Percentiles rank a stretch among this genome's conserved stretches.
Conservation (phyloP, 2,113 vertebrate genomes). For the Merops nubicus region DNA sequence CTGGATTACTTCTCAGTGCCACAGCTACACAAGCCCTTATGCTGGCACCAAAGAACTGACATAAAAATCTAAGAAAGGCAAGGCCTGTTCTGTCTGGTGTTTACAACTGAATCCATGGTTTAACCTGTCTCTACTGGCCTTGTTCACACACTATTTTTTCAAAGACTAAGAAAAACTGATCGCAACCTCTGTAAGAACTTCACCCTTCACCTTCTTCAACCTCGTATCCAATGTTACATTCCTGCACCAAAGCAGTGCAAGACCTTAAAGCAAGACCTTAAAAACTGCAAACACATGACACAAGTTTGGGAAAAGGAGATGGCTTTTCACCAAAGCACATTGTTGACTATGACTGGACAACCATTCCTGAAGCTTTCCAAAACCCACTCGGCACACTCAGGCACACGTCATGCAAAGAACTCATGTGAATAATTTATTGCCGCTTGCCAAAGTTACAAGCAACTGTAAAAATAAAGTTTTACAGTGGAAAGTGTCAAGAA, state of each 20-base stretch:
- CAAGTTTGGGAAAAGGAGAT: not conserved
- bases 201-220: not conserved
- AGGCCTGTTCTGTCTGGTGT: not conserved
- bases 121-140: not conserved
- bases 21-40: not conserved
- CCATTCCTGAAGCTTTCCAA: not conserved
- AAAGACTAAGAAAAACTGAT: not conserved
- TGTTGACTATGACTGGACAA: not conserved
- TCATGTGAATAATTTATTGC: fast-evolving
- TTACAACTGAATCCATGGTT: not conserved
- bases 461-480: not conserved
- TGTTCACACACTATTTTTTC: fast-evolving
- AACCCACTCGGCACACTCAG: not conserved
- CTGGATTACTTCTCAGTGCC: not conserved
- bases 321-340: not conserved
- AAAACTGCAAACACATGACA: not conserved
- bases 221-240: not conserved
- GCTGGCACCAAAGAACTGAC: not conserved
- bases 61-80: not conserved
- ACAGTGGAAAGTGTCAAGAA: not conserved
- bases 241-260: not conserved
- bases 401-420: not conserved
- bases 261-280: not conserved
- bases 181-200: not conserved
- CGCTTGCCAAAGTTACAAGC: not conserved